phyloP scores from a whole-genome alignment of 1,140 invertebrate species.

The Teleogryllus occipitalis region DNA sequence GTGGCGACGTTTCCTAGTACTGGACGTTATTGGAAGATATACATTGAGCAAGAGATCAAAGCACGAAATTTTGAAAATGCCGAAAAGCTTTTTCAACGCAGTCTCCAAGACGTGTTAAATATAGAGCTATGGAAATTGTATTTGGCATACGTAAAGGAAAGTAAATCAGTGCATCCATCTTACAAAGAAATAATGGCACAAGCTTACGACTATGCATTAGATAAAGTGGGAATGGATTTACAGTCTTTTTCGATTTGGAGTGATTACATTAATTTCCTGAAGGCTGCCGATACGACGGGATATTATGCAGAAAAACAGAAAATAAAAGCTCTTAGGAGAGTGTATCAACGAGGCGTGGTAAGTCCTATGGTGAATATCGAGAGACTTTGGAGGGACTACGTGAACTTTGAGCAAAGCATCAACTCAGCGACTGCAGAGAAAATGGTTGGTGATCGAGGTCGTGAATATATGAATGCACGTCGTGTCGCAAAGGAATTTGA shows the following conservation, averaged over 20 bases:
- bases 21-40: conserved; percentile 97
- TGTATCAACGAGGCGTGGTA: conserved; percentile 51
- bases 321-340: conserved; percentile 57
- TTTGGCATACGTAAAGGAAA: conserved; percentile 95
- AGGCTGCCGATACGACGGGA: conserved; percentile 56
- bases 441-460: conserved; percentile 53
- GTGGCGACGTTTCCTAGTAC: conserved; percentile 90
- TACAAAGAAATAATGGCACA: conserved; percentile 78
- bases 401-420: conserved; percentile 47
- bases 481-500: conserved; percentile 57
- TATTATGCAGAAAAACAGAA: conserved; percentile 65
- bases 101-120: conserved; percentile 95
- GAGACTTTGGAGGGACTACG: conserved; percentile 61
- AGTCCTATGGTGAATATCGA: conserved; percentile 64
- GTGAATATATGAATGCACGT: conserved; percentile 58
- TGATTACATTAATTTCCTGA: conserved; percentile 61
- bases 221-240: conserved; percentile 62
- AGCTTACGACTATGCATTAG: conserved; percentile 63
- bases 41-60: conserved; percentile 99
- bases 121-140: conserved; percentile 99
- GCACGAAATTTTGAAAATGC: conserved; percentile 92
- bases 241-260: conserved; percentile 52
- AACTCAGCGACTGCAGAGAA: conserved; percentile 63
- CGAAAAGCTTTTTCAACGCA: conserved; percentile 96
- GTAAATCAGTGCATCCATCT: conserved; percentile 83